Base-by-base conservation (phyloP, 1,140 invertebrate genomes). In the Drosophila guanche region DNA sequence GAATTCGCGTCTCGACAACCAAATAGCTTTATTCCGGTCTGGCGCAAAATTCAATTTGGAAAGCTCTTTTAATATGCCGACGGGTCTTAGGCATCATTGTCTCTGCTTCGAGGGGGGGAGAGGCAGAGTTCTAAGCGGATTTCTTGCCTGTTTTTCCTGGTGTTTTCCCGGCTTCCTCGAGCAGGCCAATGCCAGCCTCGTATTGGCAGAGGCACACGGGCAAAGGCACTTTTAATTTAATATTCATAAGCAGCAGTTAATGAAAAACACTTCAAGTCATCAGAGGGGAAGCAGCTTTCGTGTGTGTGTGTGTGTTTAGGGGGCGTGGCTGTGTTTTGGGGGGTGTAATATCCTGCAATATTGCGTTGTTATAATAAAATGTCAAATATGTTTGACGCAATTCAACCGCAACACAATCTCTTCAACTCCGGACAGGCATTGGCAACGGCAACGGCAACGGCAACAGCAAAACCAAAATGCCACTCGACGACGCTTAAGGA, bases 341-440 rank as follows among this genome's bases (percentile, higher is more conserved):
- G n/a, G 5, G n/a, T 20, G 65, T 40, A 61, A 61, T 57, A 45
- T 63, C 47, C 47, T 40, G 41, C 59, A 29, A 74, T 74, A 74
- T 74, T 73, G 70, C 62, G 66, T 69, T 68, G 66, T 68, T 61
- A 62, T 86, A 86, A 86, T 86, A 86, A 86, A 86, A 86, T 86
- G 84, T 86, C 81, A 86, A 86, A 86, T 86, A 86, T 86, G 81
- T 88, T 86, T 86, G 81, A 81, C 81, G 81, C 83, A 86, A 88
- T 86, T 88, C 78, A 88, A 88, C 83, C 81, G 70, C 78, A 86
- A 68, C 83, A 84, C 80, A 84, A 73, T 76, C 72, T 85, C 80
- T 47, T 42, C 72, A 47, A 51, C 60, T 46, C 22, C 55, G 29
- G 40, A 45, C 63, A 47, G 16, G 16, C 16, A 20, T 20, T 20